Base-by-base conservation (phyloP, 2,797 vertebrate species). In the Corythornis leucogaster region DNA sequence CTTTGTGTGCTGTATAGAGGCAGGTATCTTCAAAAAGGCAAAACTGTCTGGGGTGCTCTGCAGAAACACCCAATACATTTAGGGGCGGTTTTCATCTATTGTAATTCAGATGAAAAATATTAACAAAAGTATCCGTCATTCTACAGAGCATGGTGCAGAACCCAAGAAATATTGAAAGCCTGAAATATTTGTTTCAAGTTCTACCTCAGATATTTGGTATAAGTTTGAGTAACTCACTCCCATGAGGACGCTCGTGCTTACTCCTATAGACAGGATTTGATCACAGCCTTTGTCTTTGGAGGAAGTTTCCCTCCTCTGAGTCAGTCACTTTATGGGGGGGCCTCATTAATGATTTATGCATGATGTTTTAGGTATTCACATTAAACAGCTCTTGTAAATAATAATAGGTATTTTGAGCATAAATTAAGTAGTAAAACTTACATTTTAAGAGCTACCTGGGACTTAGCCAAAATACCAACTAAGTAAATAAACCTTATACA, bases 321-420 rank as follows among this genome's bases (percentile, higher is more conserved):
- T 54, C 68, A 68, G 28, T 25, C 28, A 53, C 20, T 80, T 85
- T 69, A 58, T 7, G 22, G 40, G 33, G 6, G 12, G 2, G 5
- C 22, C 20, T 77, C 25, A 62, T 30, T 26, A 77, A 5, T 1
- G 25, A 91, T 87, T 90, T 87, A 71, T 80, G 43, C 40, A 33
- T 45, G 33, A 66, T 38, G 18, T 43, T 93, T 85, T 85, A 92
- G 55, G 18, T 24, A 63, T 83, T 85, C 40, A 63, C 33, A 50
- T 87, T 89, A 85, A 89, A 61, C 42, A 73, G 35, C 73, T 93
- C 84, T 90, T 82, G 46, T 90, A 94, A 94, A 94, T 87, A 94
- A 57, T 92, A 91, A 92, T 78, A 87, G 58, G 12, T 69, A 21
- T 62, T 90, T 66, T n/a, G 73, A 76, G 69, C 75, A 94, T 35